Conservation (phyloP, 2,888 invertebrate species). For the Crepidodera aurea region DNA sequence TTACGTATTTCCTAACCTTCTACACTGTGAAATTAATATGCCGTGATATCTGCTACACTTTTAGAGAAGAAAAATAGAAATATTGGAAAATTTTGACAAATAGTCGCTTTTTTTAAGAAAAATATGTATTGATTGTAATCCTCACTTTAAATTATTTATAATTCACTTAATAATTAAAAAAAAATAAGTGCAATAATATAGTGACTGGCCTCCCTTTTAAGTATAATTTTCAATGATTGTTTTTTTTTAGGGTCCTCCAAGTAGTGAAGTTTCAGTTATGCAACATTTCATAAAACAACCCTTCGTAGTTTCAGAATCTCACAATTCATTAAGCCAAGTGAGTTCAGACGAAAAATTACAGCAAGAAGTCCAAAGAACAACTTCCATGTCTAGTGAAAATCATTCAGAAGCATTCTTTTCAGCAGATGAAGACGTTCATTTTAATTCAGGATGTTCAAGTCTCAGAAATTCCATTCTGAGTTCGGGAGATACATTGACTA, state of each 20-base stretch:
- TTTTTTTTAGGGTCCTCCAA: conserved; percentile 49
- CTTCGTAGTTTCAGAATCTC: conserved; percentile 72
- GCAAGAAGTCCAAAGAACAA: conserved; percentile 79
- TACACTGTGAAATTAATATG: no score
- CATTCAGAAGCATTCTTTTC: conserved; percentile 93
- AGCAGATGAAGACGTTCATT: conserved; percentile 85
- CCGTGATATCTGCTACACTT: no score
- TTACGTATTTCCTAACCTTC: no score
- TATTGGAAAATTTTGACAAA: no score
- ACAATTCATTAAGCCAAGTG: conserved; percentile 70
- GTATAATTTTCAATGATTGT: no score
- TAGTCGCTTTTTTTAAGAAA: no score
- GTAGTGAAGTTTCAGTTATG: conserved; percentile 48
- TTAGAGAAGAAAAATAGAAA: no score
- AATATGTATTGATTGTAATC: no score
- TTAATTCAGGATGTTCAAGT: conserved; percentile 73
- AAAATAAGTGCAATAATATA: no score
- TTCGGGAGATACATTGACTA: conserved; percentile 52
- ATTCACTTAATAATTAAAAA: no score
- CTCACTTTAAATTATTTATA: no score
- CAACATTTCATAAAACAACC: conserved; percentile 63
- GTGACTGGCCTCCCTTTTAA: no score
- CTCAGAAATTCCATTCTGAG: conserved; percentile 73
- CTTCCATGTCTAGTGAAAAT: conserved; percentile 88
- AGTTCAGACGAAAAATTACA: conserved; percentile 68